These are phyloP conservation scores for Peromyscus melanophrys DNA, from an alignment of 2,797 vertebrate genomes.

Conservation along the genomic window DNA sequence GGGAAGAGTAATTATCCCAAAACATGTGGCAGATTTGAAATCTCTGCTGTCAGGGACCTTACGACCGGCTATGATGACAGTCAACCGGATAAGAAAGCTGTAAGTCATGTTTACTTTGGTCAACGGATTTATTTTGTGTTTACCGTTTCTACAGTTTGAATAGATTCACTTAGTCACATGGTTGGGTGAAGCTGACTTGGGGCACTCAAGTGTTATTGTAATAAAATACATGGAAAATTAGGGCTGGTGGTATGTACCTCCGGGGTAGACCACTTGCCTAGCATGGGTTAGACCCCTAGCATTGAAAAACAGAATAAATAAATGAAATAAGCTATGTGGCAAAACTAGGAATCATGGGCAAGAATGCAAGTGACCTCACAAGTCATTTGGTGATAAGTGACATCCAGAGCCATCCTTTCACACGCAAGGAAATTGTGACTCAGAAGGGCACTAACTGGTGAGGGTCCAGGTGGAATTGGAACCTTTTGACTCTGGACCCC, in stretches of 20 bases:
- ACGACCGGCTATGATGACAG: slow-evolving; percentile 97
- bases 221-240: not conserved
- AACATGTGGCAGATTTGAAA: slow-evolving; percentile 93
- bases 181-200: slow-evolving; percentile 41
- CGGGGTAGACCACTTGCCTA: not conserved
- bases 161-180: not conserved
- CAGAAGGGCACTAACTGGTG: not conserved
- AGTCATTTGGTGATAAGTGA: not conserved
- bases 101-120: slow-evolving; percentile 86
- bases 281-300: too few relatives aligned
- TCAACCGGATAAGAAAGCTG: slow-evolving; percentile 94
- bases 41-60: slow-evolving; percentile 94
- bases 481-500: not conserved
- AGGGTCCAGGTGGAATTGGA: not conserved
- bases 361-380: not conserved
- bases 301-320: not conserved
- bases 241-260: not conserved
- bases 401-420: accelerated
- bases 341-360: not conserved
- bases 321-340: not conserved
- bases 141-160: not conserved
- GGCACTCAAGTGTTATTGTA: not conserved
- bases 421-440: not conserved
- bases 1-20: slow-evolving; percentile 94
- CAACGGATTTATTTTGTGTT: not conserved